These are phyloP conservation scores for Cotesia vestalis DNA, from an alignment of 1,140 invertebrate genomes.

Conservation along the genomic window DNA sequence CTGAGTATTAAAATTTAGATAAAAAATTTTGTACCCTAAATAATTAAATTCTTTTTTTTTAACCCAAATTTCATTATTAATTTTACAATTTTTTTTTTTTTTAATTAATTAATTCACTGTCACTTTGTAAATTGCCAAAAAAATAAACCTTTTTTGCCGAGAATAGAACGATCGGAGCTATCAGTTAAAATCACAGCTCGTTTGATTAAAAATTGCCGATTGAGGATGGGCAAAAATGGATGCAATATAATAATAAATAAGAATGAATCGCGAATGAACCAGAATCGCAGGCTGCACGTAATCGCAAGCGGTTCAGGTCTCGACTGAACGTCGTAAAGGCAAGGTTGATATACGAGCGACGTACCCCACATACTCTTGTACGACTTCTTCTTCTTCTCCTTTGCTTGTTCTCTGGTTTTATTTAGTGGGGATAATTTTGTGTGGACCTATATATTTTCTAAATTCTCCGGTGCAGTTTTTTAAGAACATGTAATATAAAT, in stretches of 20 bases:
- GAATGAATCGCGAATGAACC: not conserved
- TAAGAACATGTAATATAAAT: not conserved
- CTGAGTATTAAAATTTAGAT: too few relatives aligned
- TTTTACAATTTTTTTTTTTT: too few relatives aligned
- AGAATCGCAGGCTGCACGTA: conserved; percentile 41
- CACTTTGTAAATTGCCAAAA: too few relatives aligned
- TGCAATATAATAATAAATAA: not conserved
- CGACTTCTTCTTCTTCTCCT: conserved; percentile 47
- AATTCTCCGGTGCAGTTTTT: conserved; percentile 22
- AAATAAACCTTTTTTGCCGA: too few relatives aligned
- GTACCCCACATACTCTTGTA: conserved; percentile 59
- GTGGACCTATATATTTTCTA: conserved; percentile 30
- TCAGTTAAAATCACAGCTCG: too few relatives aligned
- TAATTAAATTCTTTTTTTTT: too few relatives aligned
- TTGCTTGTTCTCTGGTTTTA: not conserved
- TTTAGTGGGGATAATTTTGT: conserved; percentile 52
- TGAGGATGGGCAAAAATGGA: too few relatives aligned
- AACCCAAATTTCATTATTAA: too few relatives aligned
- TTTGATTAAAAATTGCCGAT: too few relatives aligned
- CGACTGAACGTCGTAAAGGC: conserved; percentile 52
- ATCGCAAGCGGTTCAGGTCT: conserved; percentile 50
- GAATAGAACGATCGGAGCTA: too few relatives aligned
- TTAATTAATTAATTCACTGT: too few relatives aligned
- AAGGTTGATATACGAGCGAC: conserved; percentile 53
- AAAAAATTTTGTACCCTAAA: too few relatives aligned